These are phyloP conservation scores for Onchidella celtica DNA, from an alignment of 2,888 invertebrate genomes.

Conservation along the genomic window DNA sequence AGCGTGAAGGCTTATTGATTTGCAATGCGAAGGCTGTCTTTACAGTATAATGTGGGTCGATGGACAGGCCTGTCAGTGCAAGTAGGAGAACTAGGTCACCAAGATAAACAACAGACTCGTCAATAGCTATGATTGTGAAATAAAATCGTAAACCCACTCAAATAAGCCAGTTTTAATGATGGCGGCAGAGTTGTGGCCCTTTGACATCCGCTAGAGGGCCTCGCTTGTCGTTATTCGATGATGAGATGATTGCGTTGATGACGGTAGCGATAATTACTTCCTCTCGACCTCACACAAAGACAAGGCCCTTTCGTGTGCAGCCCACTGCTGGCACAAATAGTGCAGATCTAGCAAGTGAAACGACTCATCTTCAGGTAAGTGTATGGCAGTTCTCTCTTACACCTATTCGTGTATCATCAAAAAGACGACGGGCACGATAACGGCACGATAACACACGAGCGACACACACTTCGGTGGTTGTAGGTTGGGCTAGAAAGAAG, in stretches of 20 bases:
- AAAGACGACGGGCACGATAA: conserved; percentile 42
- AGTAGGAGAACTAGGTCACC: too few relatives aligned
- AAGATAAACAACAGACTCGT: too few relatives aligned
- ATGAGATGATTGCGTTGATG: conserved; percentile 57
- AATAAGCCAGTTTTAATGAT: too few relatives aligned
- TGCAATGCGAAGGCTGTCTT: too few relatives aligned
- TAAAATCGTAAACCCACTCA: too few relatives aligned
- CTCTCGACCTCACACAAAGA: conserved; percentile 41
- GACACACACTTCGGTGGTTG: background rate
- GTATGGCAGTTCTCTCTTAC: background rate
- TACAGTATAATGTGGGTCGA: too few relatives aligned
- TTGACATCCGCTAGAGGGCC: conserved; percentile 51
- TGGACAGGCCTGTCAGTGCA: too few relatives aligned
- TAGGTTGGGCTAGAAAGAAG: background rate
- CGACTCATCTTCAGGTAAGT: conserved; percentile 7
- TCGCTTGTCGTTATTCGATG: conserved; percentile 53
- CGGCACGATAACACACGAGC: conserved; percentile 21
- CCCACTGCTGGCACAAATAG: too few relatives aligned
- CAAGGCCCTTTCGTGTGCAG: background rate
- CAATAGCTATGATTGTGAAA: too few relatives aligned
- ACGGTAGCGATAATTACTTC: conserved; percentile 54
- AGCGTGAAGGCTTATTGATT: too few relatives aligned
- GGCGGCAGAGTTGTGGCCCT: too few relatives aligned
- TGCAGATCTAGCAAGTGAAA: too few relatives aligned
- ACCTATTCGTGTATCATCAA: background rate